These are phyloP conservation scores for Erythrolamprus reginae DNA, from an alignment of 2,113 vertebrate genomes.

Conservation along the genomic window DNA sequence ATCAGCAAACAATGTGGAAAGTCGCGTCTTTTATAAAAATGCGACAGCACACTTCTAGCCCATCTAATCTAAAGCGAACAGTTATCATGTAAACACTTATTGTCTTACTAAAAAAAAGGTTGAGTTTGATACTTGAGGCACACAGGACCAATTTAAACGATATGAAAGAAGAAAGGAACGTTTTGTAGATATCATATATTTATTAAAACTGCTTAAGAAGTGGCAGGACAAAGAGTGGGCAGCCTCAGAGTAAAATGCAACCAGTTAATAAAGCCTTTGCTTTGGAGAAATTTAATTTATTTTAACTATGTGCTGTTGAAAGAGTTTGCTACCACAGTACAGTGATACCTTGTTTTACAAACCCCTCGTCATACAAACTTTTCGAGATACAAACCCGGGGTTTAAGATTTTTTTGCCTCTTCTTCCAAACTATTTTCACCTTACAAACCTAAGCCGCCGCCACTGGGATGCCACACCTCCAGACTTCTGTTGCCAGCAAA, in stretches of 20 bases:
- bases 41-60: neutral
- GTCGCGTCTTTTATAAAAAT: neutral
- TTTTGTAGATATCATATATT: neutral
- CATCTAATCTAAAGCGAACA: neutral
- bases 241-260: neutral
- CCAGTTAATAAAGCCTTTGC: neutral
- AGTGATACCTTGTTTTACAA: no score
- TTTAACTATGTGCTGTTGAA: neutral
- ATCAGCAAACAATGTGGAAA: neutral
- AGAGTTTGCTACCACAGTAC: neutral
- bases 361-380: no score
- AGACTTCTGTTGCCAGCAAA: no score
- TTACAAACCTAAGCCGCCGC: no score
- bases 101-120: neutral
- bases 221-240: neutral
- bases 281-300: neutral
- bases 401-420: no score
- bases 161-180: neutral
- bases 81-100: neutral
- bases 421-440: no score
- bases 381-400: no score
- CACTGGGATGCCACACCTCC: no score
- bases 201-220: neutral
- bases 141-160: neutral
- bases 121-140: neutral